Conservation (phyloP, 2,888 invertebrate species). For the Epirrhoe alternata region DNA sequence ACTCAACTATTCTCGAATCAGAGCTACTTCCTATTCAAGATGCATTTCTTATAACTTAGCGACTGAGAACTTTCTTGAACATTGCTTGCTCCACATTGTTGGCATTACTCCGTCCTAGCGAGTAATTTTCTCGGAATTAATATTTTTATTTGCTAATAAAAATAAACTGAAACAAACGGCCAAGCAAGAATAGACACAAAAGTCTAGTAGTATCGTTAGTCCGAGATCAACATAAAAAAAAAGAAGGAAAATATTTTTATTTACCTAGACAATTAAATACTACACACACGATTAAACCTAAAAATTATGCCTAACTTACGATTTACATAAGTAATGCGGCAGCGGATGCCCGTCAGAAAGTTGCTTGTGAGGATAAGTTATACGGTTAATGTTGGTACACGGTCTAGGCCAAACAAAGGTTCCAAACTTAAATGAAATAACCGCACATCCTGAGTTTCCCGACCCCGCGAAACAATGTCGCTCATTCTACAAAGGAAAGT, state of each 20-base stretch:
- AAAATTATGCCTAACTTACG: too few relatives aligned
- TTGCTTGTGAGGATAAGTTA: background rate
- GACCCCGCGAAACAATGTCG: slow-evolving; percentile 32
- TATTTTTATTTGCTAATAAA: background rate
- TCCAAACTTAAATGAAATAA: slow-evolving; percentile 32
- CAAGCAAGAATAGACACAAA: too few relatives aligned
- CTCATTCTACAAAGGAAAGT: slow-evolving; percentile 34
- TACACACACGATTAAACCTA: too few relatives aligned
- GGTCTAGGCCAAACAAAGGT: slow-evolving; percentile 22
- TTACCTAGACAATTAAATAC: too few relatives aligned
- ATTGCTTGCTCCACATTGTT: slow-evolving; percentile 15
- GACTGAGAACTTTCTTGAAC: slow-evolving; percentile 10
- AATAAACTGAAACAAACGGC: too few relatives aligned
- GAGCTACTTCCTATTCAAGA: slow-evolving; percentile 21
- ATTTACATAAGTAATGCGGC: background rate
- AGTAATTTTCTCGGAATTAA: slow-evolving; percentile 3
- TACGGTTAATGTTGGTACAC: slow-evolving; percentile 7
- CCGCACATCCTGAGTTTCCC: slow-evolving; percentile 25
- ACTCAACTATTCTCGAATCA: slow-evolving; percentile 21
- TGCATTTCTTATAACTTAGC: slow-evolving; percentile 27
- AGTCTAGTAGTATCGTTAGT: too few relatives aligned
- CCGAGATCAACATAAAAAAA: too few relatives aligned
- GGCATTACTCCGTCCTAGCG: background rate
- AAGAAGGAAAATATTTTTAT: too few relatives aligned
- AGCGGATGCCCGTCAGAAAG: background rate